phyloP scores from a whole-genome alignment of 2,888 invertebrate species.

The Salpingus planirostris region DNA sequence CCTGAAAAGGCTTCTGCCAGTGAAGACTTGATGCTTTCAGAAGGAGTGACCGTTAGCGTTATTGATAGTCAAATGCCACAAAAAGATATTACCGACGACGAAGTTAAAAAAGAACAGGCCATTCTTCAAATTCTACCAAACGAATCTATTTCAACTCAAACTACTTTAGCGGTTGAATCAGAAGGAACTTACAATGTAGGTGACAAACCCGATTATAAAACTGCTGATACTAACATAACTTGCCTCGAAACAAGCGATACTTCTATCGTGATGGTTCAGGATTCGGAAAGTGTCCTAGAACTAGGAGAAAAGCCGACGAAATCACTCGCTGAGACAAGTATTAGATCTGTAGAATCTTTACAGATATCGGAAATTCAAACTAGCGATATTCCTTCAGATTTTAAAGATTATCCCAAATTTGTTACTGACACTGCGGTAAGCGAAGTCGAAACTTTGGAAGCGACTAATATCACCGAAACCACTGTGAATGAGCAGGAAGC shows the following conservation, averaged over 20 bases:
- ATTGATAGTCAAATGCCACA: constrained; percentile 60
- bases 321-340: constrained; percentile 48
- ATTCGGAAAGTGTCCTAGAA: constrained; percentile 53
- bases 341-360: constrained; percentile 53
- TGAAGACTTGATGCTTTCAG: constrained; percentile 44
- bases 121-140: constrained; percentile 52
- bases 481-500: constrained; percentile 58
- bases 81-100: constrained; percentile 43
- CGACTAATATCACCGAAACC: constrained; percentile 54
- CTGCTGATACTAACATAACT: constrained; percentile 45
- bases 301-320: constrained; percentile 45
- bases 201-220: constrained; percentile 40
- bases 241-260: constrained; percentile 51
- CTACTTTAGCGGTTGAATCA: constrained; percentile 52
- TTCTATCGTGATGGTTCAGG: constrained; percentile 53
- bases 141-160: constrained; percentile 50
- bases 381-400: constrained; percentile 47
- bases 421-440: constrained; percentile 46
- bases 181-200: constrained; percentile 46
- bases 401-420: constrained; percentile 48
- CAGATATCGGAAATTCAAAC: constrained; percentile 51
- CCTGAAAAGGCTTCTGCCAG: constrained; percentile 43
- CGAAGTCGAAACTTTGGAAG: constrained; percentile 51
- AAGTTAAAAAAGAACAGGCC: constrained; percentile 47
- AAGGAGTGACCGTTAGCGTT: constrained; percentile 52